Conservation (phyloP, 2,888 invertebrate genomes). For the Melieria crassipennis region DNA sequence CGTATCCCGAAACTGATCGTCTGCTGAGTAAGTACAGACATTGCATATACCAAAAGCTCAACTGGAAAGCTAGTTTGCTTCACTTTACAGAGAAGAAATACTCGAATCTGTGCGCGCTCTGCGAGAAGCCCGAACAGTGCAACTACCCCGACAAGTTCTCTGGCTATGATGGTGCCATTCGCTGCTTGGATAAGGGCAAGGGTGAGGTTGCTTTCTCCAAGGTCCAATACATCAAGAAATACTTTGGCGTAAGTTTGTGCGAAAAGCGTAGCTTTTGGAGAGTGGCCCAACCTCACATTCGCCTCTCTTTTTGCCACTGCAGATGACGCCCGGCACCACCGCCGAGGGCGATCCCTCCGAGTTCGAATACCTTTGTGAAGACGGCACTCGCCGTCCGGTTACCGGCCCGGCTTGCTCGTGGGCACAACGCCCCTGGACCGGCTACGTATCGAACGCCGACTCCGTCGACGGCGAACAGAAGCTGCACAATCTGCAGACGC, state of each 20-base stretch:
- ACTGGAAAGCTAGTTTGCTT: slow-evolving; percentile 13
- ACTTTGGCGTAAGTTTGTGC: slow-evolving; percentile 73
- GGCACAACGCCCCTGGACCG: slow-evolving; percentile 89
- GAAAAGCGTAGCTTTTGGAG: too few species aligned
- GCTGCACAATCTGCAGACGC: slow-evolving; percentile 59
- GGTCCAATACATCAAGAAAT: slow-evolving; percentile 80
- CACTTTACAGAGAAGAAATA: slow-evolving; percentile 74
- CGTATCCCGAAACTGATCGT: slow-evolving; percentile 76
- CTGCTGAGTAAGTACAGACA: slow-evolving; percentile 71
- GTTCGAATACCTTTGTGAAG: slow-evolving; percentile 81
- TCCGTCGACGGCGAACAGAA: slow-evolving; percentile 54
- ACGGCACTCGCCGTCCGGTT: slow-evolving; percentile 77
- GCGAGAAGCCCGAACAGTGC: slow-evolving; percentile 79
- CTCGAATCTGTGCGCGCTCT: slow-evolving; percentile 80
- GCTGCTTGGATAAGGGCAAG: slow-evolving; percentile 81
- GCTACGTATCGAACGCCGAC: slow-evolving; percentile 76
- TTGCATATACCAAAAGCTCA: background rate
- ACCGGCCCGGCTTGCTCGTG: slow-evolving; percentile 78
- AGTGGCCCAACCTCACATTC: background rate
- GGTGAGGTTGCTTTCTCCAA: slow-evolving; percentile 90
- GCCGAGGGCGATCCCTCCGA: slow-evolving; percentile 74
- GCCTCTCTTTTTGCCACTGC: background rate
- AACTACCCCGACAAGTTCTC: slow-evolving; percentile 86
- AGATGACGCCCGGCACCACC: slow-evolving; percentile 73
- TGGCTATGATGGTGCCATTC: slow-evolving; percentile 86